phyloP scores from a whole-genome alignment of 2,113 vertebrate species.

The Noctilio leporinus region DNA sequence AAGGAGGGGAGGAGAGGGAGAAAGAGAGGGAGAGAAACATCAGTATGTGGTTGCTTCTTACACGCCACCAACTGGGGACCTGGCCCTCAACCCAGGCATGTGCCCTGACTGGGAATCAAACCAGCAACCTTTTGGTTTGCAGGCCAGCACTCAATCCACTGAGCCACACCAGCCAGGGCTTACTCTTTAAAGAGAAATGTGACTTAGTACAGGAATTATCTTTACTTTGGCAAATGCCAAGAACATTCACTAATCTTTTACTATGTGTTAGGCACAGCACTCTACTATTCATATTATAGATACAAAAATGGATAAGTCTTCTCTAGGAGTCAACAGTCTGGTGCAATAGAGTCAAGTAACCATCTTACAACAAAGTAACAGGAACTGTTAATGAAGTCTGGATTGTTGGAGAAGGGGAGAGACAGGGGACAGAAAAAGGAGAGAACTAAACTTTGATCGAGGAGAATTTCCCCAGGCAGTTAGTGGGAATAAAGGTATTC shows the following conservation, averaged over 20 bases:
- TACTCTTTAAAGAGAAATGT: constrained; percentile 16
- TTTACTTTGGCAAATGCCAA: background rate
- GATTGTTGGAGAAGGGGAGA: background rate
- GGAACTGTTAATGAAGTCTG: background rate
- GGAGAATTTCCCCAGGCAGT: background rate
- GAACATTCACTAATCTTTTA: background rate
- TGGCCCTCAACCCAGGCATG: too few relatives aligned
- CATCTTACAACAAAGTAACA: background rate
- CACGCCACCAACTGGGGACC: too few relatives aligned
- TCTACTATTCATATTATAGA: background rate
- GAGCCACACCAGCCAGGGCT: too few relatives aligned
- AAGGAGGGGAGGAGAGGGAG: too few relatives aligned
- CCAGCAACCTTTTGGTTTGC: too few relatives aligned
- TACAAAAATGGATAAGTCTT: background rate
- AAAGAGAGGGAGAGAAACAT: too few relatives aligned
- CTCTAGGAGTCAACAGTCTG: background rate
- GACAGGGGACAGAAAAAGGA: background rate
- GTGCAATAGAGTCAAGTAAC: background rate
- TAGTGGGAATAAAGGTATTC: background rate
- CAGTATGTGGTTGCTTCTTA: too few relatives aligned
- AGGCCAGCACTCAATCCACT: too few relatives aligned
- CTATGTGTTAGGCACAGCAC: background rate
- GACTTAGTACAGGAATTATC: background rate
- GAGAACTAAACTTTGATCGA: background rate
- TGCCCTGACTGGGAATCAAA: too few relatives aligned